Evolutionary conservation across 2,888 invertebrate species (phyloP), one percentile per base, ranked within the genome.

Genomic region (Drosophila meridiana): DNA sequence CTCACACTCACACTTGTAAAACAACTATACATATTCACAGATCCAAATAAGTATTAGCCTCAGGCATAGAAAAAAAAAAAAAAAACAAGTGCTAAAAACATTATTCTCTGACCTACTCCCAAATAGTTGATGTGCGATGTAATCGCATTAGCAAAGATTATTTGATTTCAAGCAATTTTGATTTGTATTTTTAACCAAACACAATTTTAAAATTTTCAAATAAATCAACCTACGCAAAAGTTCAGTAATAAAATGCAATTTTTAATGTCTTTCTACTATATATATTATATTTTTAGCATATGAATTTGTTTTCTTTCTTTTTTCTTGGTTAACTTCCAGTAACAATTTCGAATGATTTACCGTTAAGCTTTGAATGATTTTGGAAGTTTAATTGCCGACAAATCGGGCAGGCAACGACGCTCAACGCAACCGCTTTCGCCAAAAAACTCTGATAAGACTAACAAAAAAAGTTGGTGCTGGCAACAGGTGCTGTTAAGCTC

Each of bases 71-170:
- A 73, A 68, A 45, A 78, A 64, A 58, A 58, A 20, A 0, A 45
- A 69, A 50, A 78, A 69, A 55, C 40, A 62, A 52, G 26, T 77
- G 79, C 48, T 50, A 75, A 74, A 48, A 69, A 45, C 70, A 42
- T 40, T 57, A 52, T 20, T 36, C 9, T 53, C 13, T 34, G 43
- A 34, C 47, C 34, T 13, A 61, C 30, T 28, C 32, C 30, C 26
- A 52, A 52, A 52, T 52, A 52, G 20, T 52, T 52, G 48, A 50
- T 56, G 14, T 14, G 52, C 28, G 36, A 20, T 36, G 30, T 13
- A 40, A 42, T 32, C 50, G 32, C 32, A 34, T 26, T 26, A 32
- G 28, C 26, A 13, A 9, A 40, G 50, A 32, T 43, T 32, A 36
- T 47, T 34, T 32, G 30, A 13, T 26, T 45, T 34, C 20, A 9